These are phyloP conservation scores for Choloepus didactylus DNA, from an alignment of 2,797 vertebrate species.

Conservation along the genomic window DNA sequence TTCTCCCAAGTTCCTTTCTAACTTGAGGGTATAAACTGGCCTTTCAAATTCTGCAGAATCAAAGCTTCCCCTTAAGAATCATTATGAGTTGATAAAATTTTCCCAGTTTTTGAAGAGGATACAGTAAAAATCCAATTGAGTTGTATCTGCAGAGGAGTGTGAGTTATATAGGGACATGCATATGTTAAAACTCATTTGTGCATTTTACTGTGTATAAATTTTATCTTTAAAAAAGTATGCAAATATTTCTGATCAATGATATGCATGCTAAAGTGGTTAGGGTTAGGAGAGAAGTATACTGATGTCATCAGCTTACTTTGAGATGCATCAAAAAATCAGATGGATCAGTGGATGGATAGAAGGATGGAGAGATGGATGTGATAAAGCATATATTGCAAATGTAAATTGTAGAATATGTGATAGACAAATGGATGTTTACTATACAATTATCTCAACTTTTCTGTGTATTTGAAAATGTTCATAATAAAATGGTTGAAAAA, in stretches of 20 bases:
- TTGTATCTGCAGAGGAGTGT: background rate
- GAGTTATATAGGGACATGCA: background rate
- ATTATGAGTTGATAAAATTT: background rate
- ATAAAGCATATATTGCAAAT: background rate
- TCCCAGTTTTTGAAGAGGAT: background rate
- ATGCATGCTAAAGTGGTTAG: background rate
- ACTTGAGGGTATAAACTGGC: background rate
- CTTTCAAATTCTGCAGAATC: background rate
- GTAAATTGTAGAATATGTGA: background rate
- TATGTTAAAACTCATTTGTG: background rate
- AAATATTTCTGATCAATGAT: background rate
- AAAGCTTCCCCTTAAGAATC: background rate
- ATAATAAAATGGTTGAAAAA: background rate
- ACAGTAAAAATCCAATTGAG: background rate
- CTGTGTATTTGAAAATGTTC: background rate
- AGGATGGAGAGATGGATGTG: background rate
- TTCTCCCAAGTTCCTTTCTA: constrained; percentile 29
- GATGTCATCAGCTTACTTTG: background rate
- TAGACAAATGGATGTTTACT: background rate
- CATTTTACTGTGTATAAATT: background rate
- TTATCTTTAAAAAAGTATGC: background rate
- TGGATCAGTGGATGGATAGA: background rate
- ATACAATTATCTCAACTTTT: background rate
- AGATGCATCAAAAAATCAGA: background rate
- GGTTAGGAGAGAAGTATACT: background rate